phyloP scores from a whole-genome alignment of 1,140 invertebrate genomes.

The Dysdera silvatica region DNA sequence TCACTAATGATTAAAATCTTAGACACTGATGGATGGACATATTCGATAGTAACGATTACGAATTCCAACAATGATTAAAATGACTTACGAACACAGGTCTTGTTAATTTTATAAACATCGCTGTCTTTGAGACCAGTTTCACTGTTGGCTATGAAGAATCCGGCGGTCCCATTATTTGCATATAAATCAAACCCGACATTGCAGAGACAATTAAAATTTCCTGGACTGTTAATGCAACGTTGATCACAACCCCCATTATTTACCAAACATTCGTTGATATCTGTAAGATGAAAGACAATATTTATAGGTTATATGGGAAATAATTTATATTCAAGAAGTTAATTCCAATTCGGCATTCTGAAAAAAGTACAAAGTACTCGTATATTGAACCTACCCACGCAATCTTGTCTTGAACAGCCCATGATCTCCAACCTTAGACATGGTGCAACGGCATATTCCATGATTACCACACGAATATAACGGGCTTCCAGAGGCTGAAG shows the following conservation, averaged over 20 bases:
- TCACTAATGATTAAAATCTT: neutral
- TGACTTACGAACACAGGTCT: conserved; percentile 72
- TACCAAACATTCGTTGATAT: conserved; percentile 82
- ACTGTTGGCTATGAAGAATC: conserved; percentile 67
- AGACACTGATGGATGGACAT: no score
- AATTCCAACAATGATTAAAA: no score
- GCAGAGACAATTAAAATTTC: conserved; percentile 78
- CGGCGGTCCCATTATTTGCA: conserved; percentile 78
- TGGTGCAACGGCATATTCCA: conserved; percentile 75
- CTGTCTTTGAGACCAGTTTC: conserved; percentile 81
- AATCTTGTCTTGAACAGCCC: conserved; percentile 84
- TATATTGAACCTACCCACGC: conserved; percentile 46
- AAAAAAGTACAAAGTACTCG: neutral
- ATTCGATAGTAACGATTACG: no score
- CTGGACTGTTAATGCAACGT: conserved; percentile 81
- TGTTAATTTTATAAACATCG: conserved; percentile 83
- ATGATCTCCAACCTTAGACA: conserved; percentile 87
- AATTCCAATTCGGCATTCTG: neutral
- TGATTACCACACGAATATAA: conserved; percentile 77
- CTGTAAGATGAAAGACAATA: conserved; percentile 40
- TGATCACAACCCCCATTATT: conserved; percentile 91
- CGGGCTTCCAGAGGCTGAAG: conserved; percentile 85
- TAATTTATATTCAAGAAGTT: neutral
- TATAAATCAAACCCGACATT: conserved; percentile 89
- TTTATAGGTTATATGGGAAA: no score